Percentiles rank a stretch among this genome's conserved stretches.
phyloP scores from a whole-genome alignment of 2,113 vertebrate genomes.

The Tetraodon nigroviridis region DNA sequence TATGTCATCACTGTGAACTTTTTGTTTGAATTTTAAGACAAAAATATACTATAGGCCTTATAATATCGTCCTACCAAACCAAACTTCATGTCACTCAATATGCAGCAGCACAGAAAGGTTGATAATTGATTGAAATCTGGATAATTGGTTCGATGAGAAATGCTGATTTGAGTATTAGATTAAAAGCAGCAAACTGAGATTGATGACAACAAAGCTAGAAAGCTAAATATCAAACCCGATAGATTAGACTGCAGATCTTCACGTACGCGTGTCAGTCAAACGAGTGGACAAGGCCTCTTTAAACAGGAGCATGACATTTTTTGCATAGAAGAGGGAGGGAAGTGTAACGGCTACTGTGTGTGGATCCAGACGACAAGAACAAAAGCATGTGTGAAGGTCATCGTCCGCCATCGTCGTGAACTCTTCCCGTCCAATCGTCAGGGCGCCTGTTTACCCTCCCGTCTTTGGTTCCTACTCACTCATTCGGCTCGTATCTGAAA shows the following conservation, averaged over 20 bases:
- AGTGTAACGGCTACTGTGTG: constrained; percentile 35
- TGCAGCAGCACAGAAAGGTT: constrained; percentile 22
- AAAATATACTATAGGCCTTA: constrained; percentile 34
- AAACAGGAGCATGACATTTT: constrained; percentile 29
- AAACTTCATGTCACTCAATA: constrained; percentile 10
- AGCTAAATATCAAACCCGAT: constrained; percentile 25
- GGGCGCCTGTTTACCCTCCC: constrained; percentile 11
- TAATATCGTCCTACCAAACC: too few relatives aligned
- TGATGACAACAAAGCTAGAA: constrained; percentile 20
- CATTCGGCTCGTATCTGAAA: constrained; percentile 76
- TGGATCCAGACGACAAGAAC: constrained; percentile 27
- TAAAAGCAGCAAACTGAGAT: not conserved
- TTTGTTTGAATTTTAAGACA: constrained; percentile 17
- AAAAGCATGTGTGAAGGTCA: constrained; percentile 13
- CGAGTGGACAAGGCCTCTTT: constrained; percentile 55
- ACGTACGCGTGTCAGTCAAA: constrained; percentile 36
- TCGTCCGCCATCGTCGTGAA: not conserved
- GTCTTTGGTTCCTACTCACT: constrained; percentile 53
- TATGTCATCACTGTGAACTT: constrained; percentile 57
- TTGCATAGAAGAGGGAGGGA: constrained; percentile 62
- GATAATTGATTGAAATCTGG: too few relatives aligned
- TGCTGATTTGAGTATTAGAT: constrained; percentile 8
- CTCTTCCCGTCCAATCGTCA: constrained; percentile 4
- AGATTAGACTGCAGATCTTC: constrained; percentile 30
- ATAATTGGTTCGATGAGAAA: constrained; percentile 15